Evolutionary conservation across 2,888 invertebrate genomes (phyloP).

Genomic region (Aquatica leii): DNA sequence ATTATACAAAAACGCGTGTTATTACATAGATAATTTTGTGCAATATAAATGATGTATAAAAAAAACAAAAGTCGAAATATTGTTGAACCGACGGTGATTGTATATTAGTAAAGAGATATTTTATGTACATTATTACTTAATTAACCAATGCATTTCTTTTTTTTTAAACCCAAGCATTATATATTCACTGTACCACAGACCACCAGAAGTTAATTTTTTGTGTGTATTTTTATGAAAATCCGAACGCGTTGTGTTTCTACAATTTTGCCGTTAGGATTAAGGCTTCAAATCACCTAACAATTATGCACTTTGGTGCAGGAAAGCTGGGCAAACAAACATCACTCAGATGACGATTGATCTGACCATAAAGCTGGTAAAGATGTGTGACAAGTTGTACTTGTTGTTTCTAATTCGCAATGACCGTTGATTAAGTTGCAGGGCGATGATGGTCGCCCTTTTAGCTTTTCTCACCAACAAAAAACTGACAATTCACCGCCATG

Average conservation of each 20-base stretch:
- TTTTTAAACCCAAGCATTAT: slow-evolving; percentile 35
- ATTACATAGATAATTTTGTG: slow-evolving; percentile 39
- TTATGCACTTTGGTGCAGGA: slow-evolving; percentile 33
- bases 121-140: slow-evolving; percentile 35
- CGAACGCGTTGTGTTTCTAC: slow-evolving; percentile 15
- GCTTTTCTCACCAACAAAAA: slow-evolving; percentile 78
- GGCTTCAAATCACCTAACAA: slow-evolving; percentile 28
- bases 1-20: slow-evolving; percentile 35
- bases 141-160: slow-evolving; percentile 31
- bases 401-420: slow-evolving; percentile 33
- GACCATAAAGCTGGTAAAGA: slow-evolving; percentile 39
- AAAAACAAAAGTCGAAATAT: slow-evolving; percentile 29
- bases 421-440: slow-evolving; percentile 44
- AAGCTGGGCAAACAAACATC: slow-evolving; percentile 28
- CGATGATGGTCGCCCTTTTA: slow-evolving; percentile 54
- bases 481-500: slow-evolving; percentile 80
- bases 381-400: slow-evolving; percentile 35
- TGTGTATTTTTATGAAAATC: slow-evolving; percentile 13
- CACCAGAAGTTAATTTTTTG: slow-evolving; percentile 24
- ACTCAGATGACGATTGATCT: slow-evolving; percentile 37
- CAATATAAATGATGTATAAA: slow-evolving; percentile 31
- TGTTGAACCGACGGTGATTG: slow-evolving; percentile 39
- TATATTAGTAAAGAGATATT: slow-evolving; percentile 37
- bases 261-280: slow-evolving; percentile 17
- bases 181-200: slow-evolving; percentile 35